Conservation (phyloP, 2,888 invertebrate genomes). For the Campoplex capitator region DNA sequence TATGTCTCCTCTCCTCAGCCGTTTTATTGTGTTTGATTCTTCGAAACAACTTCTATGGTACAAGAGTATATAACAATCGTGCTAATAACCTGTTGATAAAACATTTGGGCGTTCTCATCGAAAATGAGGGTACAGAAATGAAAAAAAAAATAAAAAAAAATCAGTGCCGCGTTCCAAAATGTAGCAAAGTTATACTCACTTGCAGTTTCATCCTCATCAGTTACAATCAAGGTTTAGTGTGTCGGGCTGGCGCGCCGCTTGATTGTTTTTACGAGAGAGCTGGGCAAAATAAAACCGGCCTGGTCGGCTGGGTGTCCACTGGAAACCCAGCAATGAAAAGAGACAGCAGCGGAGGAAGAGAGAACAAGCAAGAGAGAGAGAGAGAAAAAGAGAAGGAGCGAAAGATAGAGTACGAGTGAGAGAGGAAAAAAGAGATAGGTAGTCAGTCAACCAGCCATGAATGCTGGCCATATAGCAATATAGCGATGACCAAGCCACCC, state of each 20-base stretch:
- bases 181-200: constrained; percentile 65
- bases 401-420: constrained; percentile 44
- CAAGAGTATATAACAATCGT: constrained; percentile 9
- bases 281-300: constrained; percentile 70
- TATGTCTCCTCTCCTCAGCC: background rate
- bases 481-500: constrained; percentile 68
- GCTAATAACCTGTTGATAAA: constrained; percentile 49
- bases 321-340: constrained; percentile 28
- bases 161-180: constrained; percentile 39
- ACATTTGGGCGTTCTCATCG: constrained; percentile 44
- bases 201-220: constrained; percentile 78
- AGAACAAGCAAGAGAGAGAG: background rate
- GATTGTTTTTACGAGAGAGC: constrained; percentile 83
- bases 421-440: constrained; percentile 25
- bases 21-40: constrained; percentile 11
- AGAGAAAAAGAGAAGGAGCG: constrained; percentile 22
- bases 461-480: constrained; percentile 72
- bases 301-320: constrained; percentile 49
- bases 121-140: background rate
- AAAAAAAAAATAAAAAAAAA: no score
- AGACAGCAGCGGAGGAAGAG: constrained; percentile 8
- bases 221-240: constrained; percentile 81
- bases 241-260: constrained; percentile 78
- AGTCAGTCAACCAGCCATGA: constrained; percentile 63
- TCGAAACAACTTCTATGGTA: constrained; percentile 5